phyloP scores from a whole-genome alignment of 1,140 invertebrate species.

The Parapsyche elsis region DNA sequence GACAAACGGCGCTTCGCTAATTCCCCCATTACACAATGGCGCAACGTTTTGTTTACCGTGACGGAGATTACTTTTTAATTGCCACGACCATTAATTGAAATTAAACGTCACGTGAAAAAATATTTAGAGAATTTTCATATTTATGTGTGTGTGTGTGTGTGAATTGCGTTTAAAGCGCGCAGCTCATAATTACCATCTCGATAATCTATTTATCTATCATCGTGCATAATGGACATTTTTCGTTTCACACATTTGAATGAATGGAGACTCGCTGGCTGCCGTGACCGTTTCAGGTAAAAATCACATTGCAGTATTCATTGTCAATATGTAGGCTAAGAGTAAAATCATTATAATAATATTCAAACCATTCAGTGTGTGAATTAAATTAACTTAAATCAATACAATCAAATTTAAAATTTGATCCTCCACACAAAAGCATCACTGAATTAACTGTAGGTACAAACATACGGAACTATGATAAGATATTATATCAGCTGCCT shows the following conservation, averaged over 20 bases:
- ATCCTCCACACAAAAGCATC: too few relatives aligned
- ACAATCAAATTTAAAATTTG: too few relatives aligned
- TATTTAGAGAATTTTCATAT: neutral
- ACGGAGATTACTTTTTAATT: constrained; percentile 41
- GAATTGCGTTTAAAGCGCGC: neutral
- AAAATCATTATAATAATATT: too few relatives aligned
- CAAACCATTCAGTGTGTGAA: too few relatives aligned
- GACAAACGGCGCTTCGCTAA: constrained; percentile 30
- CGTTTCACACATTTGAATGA: constrained; percentile 28
- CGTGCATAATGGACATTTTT: constrained; percentile 3
- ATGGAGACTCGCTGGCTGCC: constrained; percentile 50
- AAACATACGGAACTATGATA: too few relatives aligned
- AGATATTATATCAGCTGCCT: too few relatives aligned
- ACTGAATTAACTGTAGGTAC: too few relatives aligned
- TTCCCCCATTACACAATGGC: constrained; percentile 29
- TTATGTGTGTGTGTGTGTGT: too few relatives aligned
- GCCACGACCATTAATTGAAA: constrained; percentile 33
- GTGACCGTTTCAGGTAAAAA: constrained; percentile 35
- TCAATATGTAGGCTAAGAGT: neutral
- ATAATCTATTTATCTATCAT: constrained; percentile 11
- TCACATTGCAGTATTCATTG: neutral
- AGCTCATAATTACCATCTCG: neutral
- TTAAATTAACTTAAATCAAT: too few relatives aligned
- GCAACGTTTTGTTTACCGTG: constrained; percentile 31
- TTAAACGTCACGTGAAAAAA: constrained; percentile 17